Base-by-base conservation (phyloP, 2,888 invertebrate genomes). In the Chesias legatella region DNA sequence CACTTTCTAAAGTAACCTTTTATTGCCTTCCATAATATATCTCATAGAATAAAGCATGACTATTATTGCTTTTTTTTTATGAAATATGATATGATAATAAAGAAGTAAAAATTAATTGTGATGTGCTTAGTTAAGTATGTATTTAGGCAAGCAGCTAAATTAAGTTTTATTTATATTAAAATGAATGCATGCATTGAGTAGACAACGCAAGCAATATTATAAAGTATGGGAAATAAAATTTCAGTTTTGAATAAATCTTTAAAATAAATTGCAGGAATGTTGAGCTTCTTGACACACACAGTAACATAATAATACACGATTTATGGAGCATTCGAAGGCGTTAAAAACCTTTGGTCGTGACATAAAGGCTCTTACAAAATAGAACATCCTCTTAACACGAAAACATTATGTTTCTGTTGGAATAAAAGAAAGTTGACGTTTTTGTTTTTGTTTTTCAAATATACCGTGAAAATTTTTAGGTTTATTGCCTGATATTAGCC, bases 241-340 rank as follows among this genome's bases (percentile, higher is more conserved):
- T 36, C 35, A 41, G 33, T 33, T 22, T 26, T 31, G 32, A 43
- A 49, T 43, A 45, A 41, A 43, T 46, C 38, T 36, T 30, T 40
- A 28, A 40, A 41, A 38, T 43, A 38, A 45, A 44, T 44, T 35
- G 20, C 23, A 48, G 35, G 47, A 43, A 57, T 57, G 62, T 64
- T 55, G 62, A 56, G 63, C 61, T 58, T 58, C 60, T 48, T 53
- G 63, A 63, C 61, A 61, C 53, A 64, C 56, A 69, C 69, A 67
- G 59, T 63, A 67, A 69, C 71, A 17, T 17, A 17, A 71, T 78
- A 66, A 66, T 64, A 66, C 43, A 61, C 60, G 60, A 77, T 76
- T 73, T 75, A 77, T 72, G 58, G 49, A 52, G 55, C 63, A 58
- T 68, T 72, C 67, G 67, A 67, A 68, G 60, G 63, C 66, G 63